Percentiles rank a stretch among this genome's conserved stretches.
Evolutionary conservation across 2,113 vertebrate genomes (phyloP).

Genomic region (Phrynosoma platyrhinos): DNA sequence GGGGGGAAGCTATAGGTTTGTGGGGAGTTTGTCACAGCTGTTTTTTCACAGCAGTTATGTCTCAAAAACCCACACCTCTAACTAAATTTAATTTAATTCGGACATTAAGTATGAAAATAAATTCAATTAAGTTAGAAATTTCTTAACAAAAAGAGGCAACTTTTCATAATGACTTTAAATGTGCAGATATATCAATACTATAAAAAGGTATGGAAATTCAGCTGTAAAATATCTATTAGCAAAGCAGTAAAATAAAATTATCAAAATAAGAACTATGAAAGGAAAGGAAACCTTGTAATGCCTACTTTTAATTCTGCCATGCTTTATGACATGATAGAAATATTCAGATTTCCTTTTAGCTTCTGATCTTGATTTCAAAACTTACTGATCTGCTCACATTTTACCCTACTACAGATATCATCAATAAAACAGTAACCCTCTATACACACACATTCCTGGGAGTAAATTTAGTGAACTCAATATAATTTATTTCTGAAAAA

Average conservation of each 20-base stretch:
- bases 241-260: background rate
- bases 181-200: background rate
- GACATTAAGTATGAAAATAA: background rate
- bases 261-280: background rate
- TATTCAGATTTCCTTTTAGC: background rate
- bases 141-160: background rate
- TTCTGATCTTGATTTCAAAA: background rate
- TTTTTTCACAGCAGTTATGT: no score
- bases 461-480: background rate
- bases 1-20: no score
- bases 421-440: background rate
- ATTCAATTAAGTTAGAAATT: background rate
- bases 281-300: background rate
- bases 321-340: background rate
- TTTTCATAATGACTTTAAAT: no score
- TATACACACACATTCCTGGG: background rate
- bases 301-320: background rate
- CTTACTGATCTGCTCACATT: background rate
- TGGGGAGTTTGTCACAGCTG: no score
- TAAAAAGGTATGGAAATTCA: background rate
- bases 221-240: background rate
- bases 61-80: no score
- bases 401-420: background rate
- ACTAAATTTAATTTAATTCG: background rate
- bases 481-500: background rate